These are phyloP conservation scores for Drosophila kohkoa DNA, from an alignment of 1,140 invertebrate species.

Conservation along the genomic window DNA sequence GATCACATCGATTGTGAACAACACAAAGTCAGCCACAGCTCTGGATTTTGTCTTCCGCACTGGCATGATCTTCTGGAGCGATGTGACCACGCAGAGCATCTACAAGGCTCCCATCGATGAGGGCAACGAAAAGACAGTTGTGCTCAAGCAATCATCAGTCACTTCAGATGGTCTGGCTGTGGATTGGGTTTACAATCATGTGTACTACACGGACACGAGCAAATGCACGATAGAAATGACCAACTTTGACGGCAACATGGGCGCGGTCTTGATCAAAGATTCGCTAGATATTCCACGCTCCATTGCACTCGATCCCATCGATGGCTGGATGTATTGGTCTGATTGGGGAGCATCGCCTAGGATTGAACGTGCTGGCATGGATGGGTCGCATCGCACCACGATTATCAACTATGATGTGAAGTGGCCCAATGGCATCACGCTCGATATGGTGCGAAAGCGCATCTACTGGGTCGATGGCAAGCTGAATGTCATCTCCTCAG, in stretches of 20 bases:
- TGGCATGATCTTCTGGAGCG: conserved; percentile 98
- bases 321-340: conserved; percentile 98
- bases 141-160: conserved; percentile 93
- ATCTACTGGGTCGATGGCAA: conserved; percentile 99
- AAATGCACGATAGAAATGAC: conserved; percentile 96
- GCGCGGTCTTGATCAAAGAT: conserved; percentile 93
- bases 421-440: conserved; percentile 97
- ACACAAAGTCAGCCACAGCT: conserved; percentile 93
- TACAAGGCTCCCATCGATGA: conserved; percentile 98
- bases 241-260: conserved; percentile 95
- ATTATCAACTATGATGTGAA: conserved; percentile 95
- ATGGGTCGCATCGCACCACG: conserved; percentile 94
- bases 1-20: conserved; percentile 95
- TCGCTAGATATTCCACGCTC: conserved; percentile 96
- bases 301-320: conserved; percentile 97
- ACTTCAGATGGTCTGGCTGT: conserved; percentile 97
- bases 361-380: conserved; percentile 97
- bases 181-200: conserved; percentile 98
- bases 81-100: conserved; percentile 94
- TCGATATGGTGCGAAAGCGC: conserved; percentile 93
- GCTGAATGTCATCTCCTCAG: conserved; percentile 93
- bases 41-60: conserved; percentile 95
- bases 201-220: conserved; percentile 98
- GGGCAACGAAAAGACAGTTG: conserved; percentile 92
- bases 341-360: conserved; percentile 97